These are phyloP conservation scores for Syncerus caffer DNA, from an alignment of 2,797 vertebrate species.

Conservation along the genomic window DNA sequence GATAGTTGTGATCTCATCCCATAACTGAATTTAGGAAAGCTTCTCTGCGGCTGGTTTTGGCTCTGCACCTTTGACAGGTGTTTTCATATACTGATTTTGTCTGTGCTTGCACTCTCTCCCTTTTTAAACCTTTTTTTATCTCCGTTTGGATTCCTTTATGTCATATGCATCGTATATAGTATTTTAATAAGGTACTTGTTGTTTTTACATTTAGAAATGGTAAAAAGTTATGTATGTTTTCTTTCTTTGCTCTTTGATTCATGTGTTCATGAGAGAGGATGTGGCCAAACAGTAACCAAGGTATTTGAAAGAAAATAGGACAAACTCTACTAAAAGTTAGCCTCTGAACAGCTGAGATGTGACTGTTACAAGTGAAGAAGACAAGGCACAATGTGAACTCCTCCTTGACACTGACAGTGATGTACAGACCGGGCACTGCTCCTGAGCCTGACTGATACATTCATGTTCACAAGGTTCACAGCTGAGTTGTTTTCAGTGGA, in stretches of 20 bases:
- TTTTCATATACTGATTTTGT: background rate
- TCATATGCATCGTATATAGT: background rate
- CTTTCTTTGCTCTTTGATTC: background rate
- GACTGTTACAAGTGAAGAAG: background rate
- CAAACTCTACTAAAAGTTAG: background rate
- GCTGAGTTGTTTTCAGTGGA: background rate
- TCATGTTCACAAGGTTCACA: background rate
- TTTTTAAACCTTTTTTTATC: background rate
- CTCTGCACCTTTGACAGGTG: background rate
- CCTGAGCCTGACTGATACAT: background rate
- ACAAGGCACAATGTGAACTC: background rate
- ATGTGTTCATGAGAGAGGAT: background rate
- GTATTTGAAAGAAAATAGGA: background rate
- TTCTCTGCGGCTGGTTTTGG: background rate
- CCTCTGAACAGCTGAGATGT: background rate
- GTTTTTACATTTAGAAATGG: background rate
- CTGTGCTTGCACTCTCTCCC: background rate
- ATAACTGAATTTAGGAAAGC: background rate
- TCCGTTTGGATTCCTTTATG: background rate
- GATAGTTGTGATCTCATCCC: conserved; percentile 33
- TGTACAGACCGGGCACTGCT: background rate
- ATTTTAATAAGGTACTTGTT: background rate
- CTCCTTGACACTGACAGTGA: background rate
- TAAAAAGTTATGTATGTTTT: background rate
- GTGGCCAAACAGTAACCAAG: background rate